phyloP scores from a whole-genome alignment of 64 coral and sea anemone species.

The Stichodactyla helianthus region DNA sequence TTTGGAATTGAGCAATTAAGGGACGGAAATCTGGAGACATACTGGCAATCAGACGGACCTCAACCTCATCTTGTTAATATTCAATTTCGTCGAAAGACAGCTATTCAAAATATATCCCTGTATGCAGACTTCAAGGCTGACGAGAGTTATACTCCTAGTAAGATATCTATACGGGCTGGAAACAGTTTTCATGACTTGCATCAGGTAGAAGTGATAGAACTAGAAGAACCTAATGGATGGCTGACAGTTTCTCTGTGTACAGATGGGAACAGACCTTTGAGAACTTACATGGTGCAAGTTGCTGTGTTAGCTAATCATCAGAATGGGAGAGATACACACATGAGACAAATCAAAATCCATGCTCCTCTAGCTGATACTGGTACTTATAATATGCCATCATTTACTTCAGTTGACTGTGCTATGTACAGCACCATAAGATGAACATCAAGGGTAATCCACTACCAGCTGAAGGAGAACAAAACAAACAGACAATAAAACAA shows the following conservation, averaged over 20 bases:
- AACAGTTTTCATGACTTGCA: conserved; percentile 95
- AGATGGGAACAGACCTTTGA: conserved; percentile 63
- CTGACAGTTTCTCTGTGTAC: conserved; percentile 55
- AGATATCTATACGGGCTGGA: conserved; percentile 88
- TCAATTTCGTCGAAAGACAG: conserved; percentile 90
- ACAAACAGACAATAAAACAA: no score
- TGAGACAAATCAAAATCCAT: conserved; percentile 95
- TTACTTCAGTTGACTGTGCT: conserved; percentile 93
- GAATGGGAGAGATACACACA: conserved; percentile 94
- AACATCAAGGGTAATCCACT: background rate
- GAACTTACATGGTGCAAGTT: conserved; percentile 96
- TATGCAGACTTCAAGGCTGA: conserved; percentile 96
- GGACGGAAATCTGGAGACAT: conserved; percentile 95
- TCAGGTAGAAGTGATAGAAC: conserved; percentile 90
- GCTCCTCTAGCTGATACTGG: conserved; percentile 73
- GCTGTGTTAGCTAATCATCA: conserved; percentile 94
- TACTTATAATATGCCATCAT: conserved; percentile 85
- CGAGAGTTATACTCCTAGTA: conserved; percentile 98
- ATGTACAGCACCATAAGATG: conserved; percentile 98
- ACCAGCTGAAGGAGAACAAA: no score
- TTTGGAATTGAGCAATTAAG: conserved; percentile 94
- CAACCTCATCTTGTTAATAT: conserved; percentile 96
- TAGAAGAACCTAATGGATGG: conserved; percentile 92
- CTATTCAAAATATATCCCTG: conserved; percentile 91
- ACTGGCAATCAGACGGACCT: conserved; percentile 96